phyloP scores from a whole-genome alignment of 2,888 invertebrate genomes.

The Oeneis ivallda region DNA sequence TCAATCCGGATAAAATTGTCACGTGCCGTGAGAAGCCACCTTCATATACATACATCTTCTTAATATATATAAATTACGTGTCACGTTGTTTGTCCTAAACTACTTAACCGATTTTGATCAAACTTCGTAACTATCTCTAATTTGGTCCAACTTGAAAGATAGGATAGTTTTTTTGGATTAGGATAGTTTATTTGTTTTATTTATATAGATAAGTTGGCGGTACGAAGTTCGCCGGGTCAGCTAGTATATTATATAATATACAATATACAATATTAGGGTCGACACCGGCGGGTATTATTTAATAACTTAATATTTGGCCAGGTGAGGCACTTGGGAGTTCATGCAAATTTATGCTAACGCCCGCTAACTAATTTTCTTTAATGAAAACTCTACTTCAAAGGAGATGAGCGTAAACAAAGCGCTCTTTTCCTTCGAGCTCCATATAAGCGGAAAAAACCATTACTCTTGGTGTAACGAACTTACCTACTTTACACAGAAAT shows the following conservation, averaged over 20 bases:
- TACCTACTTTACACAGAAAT: neutral
- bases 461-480: neutral
- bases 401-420: constrained; percentile 23
- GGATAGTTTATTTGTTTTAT: too few species aligned
- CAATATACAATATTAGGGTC: neutral
- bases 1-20: neutral
- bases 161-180: too few species aligned
- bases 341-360: constrained; percentile 42
- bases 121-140: too few species aligned
- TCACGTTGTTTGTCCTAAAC: too few species aligned
- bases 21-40: too few species aligned
- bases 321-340: constrained; percentile 31
- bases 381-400: constrained; percentile 35
- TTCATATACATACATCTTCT: too few species aligned
- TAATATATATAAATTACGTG: too few species aligned
- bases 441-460: constrained; percentile 19
- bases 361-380: constrained; percentile 40
- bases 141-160: too few species aligned
- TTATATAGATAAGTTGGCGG: too few species aligned
- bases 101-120: too few species aligned
- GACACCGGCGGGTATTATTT: constrained; percentile 16
- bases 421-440: neutral
- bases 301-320: constrained; percentile 36
- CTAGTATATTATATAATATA: too few species aligned
- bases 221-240: too few species aligned